These are phyloP conservation scores for Pachyrhynchus sulphureomaculatus DNA, from an alignment of 1,140 invertebrate species.

Conservation along the genomic window DNA sequence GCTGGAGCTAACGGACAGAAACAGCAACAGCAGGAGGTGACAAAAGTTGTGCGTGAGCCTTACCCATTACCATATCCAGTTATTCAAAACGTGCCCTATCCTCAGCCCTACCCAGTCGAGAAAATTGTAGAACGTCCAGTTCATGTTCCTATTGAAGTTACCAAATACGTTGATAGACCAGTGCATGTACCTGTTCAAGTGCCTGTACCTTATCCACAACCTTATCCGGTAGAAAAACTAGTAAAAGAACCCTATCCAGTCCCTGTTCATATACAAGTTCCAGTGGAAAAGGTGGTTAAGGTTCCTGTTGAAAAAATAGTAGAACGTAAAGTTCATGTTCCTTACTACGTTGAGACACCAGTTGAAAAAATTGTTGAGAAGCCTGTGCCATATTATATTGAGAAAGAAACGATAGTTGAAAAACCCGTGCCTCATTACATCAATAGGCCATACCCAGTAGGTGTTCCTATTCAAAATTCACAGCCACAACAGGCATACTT, in stretches of 20 bases:
- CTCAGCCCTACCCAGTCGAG: constrained; percentile 52
- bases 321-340: constrained; percentile 25
- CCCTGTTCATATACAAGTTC: constrained; percentile 39
- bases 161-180: constrained; percentile 59
- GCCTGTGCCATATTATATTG: constrained; percentile 49
- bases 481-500: constrained; percentile 29
- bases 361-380: constrained; percentile 50
- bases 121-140: constrained; percentile 59
- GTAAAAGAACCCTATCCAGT: constrained; percentile 51
- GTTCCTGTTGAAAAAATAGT: constrained; percentile 39
- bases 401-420: constrained; percentile 40
- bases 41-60: constrained; percentile 52
- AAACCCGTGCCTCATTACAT: constrained; percentile 34
- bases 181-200: constrained; percentile 59
- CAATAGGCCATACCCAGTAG: constrained; percentile 39
- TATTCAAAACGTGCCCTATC: constrained; percentile 54
- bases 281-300: constrained; percentile 52
- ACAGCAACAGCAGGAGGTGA: constrained; percentile 25
- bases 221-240: constrained; percentile 58
- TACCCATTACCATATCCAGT: constrained; percentile 56
- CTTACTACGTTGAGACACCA: constrained; percentile 44
- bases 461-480: constrained; percentile 32
- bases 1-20: constrained; percentile 18
- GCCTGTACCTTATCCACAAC: constrained; percentile 54
- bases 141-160: constrained; percentile 52